Conservation (phyloP, 2,797 vertebrate genomes). For the Oreochromis grahami region DNA sequence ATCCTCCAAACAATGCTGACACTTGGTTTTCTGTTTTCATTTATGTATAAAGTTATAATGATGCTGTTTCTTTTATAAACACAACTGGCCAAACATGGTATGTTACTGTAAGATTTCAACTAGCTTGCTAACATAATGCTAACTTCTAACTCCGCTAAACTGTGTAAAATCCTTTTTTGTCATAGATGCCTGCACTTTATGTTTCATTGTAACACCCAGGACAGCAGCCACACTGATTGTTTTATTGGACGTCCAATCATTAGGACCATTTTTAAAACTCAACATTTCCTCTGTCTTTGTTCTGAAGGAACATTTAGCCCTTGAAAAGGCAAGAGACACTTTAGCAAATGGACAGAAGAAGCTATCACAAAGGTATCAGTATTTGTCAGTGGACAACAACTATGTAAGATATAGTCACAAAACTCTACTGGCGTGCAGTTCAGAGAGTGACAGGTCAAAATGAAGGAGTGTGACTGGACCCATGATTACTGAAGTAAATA, state of each 20-base stretch:
- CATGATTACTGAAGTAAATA: background rate
- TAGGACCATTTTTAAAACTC: background rate
- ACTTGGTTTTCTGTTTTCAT: background rate
- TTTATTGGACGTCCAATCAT: background rate
- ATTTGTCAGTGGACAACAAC: background rate
- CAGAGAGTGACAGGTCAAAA: background rate
- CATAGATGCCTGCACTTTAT: background rate
- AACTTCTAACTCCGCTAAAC: background rate
- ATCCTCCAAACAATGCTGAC: background rate
- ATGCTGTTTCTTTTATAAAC: background rate
- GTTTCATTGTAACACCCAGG: background rate
- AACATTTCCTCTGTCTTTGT: background rate
- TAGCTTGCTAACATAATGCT: background rate
- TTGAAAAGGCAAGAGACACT: background rate
- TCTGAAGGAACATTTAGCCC: background rate
- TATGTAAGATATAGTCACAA: background rate
- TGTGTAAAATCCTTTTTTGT: background rate
- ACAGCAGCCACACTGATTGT: background rate
- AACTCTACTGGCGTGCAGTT: background rate
- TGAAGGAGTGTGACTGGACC: background rate
- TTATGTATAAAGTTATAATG: background rate
- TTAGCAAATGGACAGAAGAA: background rate
- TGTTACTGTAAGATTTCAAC: background rate
- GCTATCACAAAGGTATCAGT: background rate
- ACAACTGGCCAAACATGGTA: background rate